Base-by-base conservation (phyloP, 2,113 vertebrate genomes). In the Condylura cristata region DNA sequence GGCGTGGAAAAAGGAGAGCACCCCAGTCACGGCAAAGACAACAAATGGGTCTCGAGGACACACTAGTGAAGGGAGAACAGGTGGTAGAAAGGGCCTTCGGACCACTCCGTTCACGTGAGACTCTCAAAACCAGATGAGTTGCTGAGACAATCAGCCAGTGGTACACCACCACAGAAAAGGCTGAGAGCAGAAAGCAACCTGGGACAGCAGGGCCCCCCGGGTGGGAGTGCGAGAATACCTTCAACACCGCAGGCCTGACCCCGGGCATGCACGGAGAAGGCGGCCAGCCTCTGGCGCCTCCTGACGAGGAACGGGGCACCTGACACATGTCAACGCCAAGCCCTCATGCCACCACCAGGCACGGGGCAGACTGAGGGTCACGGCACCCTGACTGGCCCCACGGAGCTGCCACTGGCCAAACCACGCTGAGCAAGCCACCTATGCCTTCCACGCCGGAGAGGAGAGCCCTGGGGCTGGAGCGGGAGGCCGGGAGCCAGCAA, bases 21-120 rank as follows among this genome's bases (percentile, higher is more conserved):
- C 7, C 0, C 0, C n/a, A 53, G 18, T 12, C 6, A 18, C 20
- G 2, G 2, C 3, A 22, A n/a, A 2, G 4, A 74, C 72, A 5
- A 14, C 1, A 3, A 12, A 0, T 0, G 41, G 13, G 7, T 37
- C 48, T 84, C 41, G 5, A 8, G 30, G 8, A 3, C 34, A 6
- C 0, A 58, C 30, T 1, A 16, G 0, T 2, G 61, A n/a, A 16
- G 63, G 65, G 10, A 32, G 39, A 46, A 2, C 75, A 34, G 6
- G 10, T 0, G 26, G 5, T 34, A 34, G 39, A 12, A 41, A 26
- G 26, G 3, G 4, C 18, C 17, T 60, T 0, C 4, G 58, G 22
- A 2, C 0, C 6, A 70, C 26, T 3, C 39, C 13, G 0, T 12
- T 41, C 28, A 17, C 0, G 24, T 7, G 6, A 16, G 20, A 24